phyloP scores from a whole-genome alignment of 2,797 vertebrate genomes.

The Hapalemur alaotrensis region DNA sequence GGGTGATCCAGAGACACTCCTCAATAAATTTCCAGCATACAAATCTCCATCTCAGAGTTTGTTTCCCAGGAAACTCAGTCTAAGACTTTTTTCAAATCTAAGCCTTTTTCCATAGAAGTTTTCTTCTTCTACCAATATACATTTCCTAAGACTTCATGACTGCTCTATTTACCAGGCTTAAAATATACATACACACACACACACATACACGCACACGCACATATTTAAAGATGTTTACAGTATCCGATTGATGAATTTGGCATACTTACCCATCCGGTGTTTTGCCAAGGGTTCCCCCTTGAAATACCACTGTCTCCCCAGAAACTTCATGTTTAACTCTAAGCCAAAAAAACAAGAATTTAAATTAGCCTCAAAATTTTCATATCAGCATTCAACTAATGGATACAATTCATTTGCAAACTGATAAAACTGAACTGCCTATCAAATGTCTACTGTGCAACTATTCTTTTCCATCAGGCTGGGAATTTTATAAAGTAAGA shows the following conservation, averaged over 20 bases:
- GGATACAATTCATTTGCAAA: background rate
- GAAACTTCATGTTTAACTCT: slow-evolving; percentile 94
- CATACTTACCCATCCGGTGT: slow-evolving; percentile 95
- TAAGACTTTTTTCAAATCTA: background rate
- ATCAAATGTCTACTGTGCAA: background rate
- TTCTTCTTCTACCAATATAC: slow-evolving; percentile 5
- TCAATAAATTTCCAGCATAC: background rate
- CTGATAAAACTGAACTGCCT: background rate
- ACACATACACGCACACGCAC: background rate
- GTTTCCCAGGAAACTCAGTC: background rate
- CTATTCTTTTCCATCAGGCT: background rate
- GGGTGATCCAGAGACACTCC: background rate
- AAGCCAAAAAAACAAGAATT: slow-evolving; percentile 66
- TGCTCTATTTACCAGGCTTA: background rate
- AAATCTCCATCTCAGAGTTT: slow-evolving; percentile 17
- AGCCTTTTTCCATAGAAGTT: background rate
- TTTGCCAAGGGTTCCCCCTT: slow-evolving; percentile 94
- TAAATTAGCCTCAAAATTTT: slow-evolving; percentile 48
- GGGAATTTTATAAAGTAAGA: slow-evolving; percentile 1
- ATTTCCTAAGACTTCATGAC: background rate
- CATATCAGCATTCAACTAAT: background rate
- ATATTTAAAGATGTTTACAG: background rate
- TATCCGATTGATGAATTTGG: background rate
- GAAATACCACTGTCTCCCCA: slow-evolving; percentile 96
- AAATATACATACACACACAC: background rate